Conservation (phyloP, 2,113 vertebrate species). For the Parus major region DNA sequence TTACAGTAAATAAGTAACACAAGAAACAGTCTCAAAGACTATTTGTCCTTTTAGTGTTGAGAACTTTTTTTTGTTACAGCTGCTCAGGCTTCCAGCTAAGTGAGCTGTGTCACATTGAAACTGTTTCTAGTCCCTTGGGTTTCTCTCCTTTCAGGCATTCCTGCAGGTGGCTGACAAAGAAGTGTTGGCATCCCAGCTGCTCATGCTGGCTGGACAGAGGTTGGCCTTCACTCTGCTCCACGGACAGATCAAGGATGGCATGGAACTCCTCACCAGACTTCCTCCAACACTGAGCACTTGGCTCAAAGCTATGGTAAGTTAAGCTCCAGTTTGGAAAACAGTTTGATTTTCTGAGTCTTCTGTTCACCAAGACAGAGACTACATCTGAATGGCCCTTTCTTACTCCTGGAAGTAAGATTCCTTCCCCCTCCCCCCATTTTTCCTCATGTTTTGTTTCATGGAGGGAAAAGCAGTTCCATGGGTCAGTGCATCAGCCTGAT, state of each 20-base stretch:
- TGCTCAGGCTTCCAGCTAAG: neutral
- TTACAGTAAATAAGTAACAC: neutral
- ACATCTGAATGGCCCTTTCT: neutral
- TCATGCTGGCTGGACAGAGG: constrained; percentile 91
- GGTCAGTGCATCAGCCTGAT: neutral
- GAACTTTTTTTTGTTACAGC: neutral
- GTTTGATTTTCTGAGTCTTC: neutral
- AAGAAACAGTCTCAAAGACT: neutral
- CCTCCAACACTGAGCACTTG: constrained; percentile 93
- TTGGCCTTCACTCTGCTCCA: constrained; percentile 86
- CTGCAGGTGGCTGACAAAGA: constrained; percentile 92
- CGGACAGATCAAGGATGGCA: constrained; percentile 83
- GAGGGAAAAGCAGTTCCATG: neutral
- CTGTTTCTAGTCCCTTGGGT: neutral
- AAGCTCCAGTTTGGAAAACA: neutral
- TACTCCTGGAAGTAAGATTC: neutral
- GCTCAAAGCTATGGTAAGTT: constrained; percentile 95
- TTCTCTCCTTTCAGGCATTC: constrained; percentile 79
- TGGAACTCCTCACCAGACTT: constrained; percentile 90
- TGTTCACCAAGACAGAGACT: neutral
- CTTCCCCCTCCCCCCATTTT: neutral
- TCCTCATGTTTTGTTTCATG: neutral
- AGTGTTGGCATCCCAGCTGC: constrained; percentile 92
- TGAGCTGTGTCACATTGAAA: neutral
- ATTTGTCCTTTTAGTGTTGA: neutral